Base-by-base conservation (phyloP, 2,888 invertebrate species). In the Lutraria lutraria region DNA sequence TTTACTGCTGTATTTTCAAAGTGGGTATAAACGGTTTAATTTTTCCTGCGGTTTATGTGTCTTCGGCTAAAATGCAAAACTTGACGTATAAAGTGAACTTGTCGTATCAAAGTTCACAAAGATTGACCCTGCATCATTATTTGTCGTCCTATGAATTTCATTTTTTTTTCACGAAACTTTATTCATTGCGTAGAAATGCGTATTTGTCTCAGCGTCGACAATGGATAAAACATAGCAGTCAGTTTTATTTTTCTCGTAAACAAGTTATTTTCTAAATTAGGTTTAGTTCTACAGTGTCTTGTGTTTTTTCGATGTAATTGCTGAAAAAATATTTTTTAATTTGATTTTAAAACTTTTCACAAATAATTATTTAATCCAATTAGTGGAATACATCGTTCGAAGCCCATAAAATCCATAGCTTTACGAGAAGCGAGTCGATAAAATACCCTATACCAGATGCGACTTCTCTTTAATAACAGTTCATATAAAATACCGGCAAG, bases 401-500 rank as follows among this genome's bases (percentile, higher is more conserved):
- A 76, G 31, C 16, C 31, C 29, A 19, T 34, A 16, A 76, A 76
- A 15, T 76, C 19, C 31, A 76, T 34, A 4, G 34, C 16, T 31
- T 34, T 34, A 76, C 29, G 76, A 76, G 34, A 12, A 31, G 21
- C 52, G 52, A 81, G 81, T 43, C 60, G 72, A 76, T 34, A 76
- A 31, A 34, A 31, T 16, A 76, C 19, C 76, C 31, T 15, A 31
- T 76, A 76, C 31, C 76, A 76, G 76, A 76, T 84, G 84, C 53
- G 54, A 54, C 54, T n/a, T 76, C 76, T 84, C 84, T 84, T 84
- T 54, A 76, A 84, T 84, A 84, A 76, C 84, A 54, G 76, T 76
- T 72, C 72, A 76, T 76, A 84, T 60, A 76, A 84, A 53, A 84
- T 76, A 84, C 84, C 52, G 76, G 29, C 54, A 76, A 34, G 76